Evolutionary conservation across 1,140 invertebrate species (phyloP), one percentile per base, ranked within the genome.

Genomic region (Papilio polyxenes): DNA sequence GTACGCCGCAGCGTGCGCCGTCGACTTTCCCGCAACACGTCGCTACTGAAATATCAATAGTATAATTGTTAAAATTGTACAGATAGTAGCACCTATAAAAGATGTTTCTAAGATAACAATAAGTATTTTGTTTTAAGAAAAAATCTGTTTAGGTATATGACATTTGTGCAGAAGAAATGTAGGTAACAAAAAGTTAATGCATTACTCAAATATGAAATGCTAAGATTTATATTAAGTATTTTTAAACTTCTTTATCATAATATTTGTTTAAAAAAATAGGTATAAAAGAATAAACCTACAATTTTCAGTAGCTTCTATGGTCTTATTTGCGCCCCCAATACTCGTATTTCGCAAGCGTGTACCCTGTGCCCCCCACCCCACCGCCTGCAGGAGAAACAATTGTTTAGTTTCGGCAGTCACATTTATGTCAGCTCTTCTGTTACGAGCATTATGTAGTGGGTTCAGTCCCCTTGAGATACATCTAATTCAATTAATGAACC

Each of bases 321-420:
- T 48, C 82, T 15, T 78, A 48, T 69, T 48, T 17, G 6, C 75
- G 49, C 86, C 90, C 90, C 89, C 83, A 88, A 85, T 81, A 85
- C 84, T 88, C 85, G 81, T 82, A 84, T 85, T 91, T 92, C 89
- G 89, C 91, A 86, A 90, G 87, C 87, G 86, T 87, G 87, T 86
- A 84, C 85, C 85, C 83, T 80, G 82, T 82, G 82, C 37, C 85
- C 83, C 83, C 82, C 82, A 82, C 37, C 83, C 86, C 84, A 83
- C 80, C 85, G 85, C 85, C 84, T 81, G 80, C 77, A 82, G 44
- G 81, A 84, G 90, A 93, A 94, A 93, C 93, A 94, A 94, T 94
- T 94, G 93, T 94, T 94, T 92, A 93, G 90, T 92, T 90, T 92
- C 91, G 87, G 90, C 89, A 88, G 86, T 89, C 85, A 87, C 86